These are phyloP conservation scores for Rutilus rutilus DNA, from an alignment of 2,113 vertebrate genomes.

Conservation along the genomic window DNA sequence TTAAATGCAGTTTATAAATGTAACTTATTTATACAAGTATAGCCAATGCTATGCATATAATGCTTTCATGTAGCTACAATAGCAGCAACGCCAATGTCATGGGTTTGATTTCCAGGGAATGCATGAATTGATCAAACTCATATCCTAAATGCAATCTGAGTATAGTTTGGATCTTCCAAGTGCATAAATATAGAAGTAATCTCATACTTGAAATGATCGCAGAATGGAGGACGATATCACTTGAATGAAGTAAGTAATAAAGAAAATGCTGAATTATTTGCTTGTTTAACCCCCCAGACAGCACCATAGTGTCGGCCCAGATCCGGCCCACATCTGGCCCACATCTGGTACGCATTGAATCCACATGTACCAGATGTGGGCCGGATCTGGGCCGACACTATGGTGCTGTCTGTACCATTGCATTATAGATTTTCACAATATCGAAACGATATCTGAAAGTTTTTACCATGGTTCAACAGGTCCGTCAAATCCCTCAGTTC, in stretches of 20 bases:
- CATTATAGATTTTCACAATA: neutral
- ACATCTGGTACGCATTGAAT: too few species aligned
- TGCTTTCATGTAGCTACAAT: too few species aligned
- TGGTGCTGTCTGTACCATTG: too few species aligned
- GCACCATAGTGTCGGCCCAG: too few species aligned
- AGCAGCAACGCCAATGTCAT: neutral
- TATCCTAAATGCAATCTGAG: neutral
- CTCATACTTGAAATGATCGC: neutral
- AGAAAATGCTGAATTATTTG: neutral
- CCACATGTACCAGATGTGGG: too few species aligned
- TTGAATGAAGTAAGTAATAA: neutral
- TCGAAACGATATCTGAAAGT: neutral
- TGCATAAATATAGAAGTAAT: neutral
- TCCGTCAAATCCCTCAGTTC: neutral
- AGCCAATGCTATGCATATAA: neutral
- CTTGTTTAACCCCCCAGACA: neutral
- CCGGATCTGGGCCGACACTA: too few species aligned
- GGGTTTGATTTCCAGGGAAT: neutral
- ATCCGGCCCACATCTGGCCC: too few species aligned
- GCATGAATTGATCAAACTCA: neutral
- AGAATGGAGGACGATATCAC: neutral
- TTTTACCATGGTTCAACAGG: neutral
- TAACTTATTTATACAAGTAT: neutral
- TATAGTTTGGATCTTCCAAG: neutral
- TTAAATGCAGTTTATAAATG: too few species aligned